Base-by-base conservation (phyloP, 1,140 invertebrate genomes). In the Bombus impatiens region DNA sequence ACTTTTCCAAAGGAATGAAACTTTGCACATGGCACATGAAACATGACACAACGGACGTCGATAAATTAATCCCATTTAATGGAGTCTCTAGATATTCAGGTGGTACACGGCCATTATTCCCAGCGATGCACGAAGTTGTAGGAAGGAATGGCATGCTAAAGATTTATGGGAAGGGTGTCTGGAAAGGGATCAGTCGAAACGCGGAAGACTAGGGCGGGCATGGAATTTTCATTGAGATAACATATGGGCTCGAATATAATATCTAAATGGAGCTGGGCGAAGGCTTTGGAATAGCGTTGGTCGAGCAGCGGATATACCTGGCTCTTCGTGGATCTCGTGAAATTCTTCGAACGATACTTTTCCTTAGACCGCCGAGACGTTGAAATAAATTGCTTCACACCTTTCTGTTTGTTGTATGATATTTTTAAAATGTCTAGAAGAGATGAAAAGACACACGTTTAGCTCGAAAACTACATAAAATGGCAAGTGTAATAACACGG, bases 171-270 rank as follows among this genome's bases (percentile, higher is more conserved):
- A 1, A 22, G 28, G n/a, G 9, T 59, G 8, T 53, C 28, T 15
- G 25, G 18, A 2, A 53, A 47, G 28, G 32, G 35, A 76, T 22
- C 28, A 77, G 42, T n/a, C 32, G 40, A 47, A 75, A 67, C 22
- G n/a, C 9, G 3, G n/a, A 42, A 4, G 18, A 2, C 44, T 28
- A 18, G 44, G 13, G 1, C 4, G 8, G 10, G 32, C 57, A n/a
- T 28, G 40, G 57, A 75, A 62, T 47, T 44, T 67, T 62, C 81
- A 67, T 65, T 83, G 81, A 40, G 65, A 67, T 76, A 77, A 77
- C 59, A n/a, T 83, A 83, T 53, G 72, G 44, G 25, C 28, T 53
- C 28, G 59, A 18, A 47, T 68, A 83, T 83, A 68, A 83, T 77
- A 82, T 62, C 37, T 37, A 15, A 35, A n/a, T 42, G 37, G 15